Conservation (phyloP, 2,797 vertebrate species). For the Clarias laeviceps region DNA sequence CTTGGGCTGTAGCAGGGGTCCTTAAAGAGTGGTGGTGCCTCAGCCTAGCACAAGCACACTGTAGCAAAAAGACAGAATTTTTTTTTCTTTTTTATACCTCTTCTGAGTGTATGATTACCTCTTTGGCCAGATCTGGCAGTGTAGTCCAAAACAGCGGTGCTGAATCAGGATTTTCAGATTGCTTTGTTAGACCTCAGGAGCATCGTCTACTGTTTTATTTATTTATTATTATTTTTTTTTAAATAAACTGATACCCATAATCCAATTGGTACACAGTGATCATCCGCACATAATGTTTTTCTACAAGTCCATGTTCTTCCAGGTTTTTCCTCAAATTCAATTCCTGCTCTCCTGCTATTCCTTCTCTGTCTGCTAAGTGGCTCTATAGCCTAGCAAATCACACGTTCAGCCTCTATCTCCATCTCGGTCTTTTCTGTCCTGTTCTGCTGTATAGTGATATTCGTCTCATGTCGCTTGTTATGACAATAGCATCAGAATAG, state of each 20-base stretch:
- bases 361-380: conserved; percentile 76
- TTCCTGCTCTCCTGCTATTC: conserved; percentile 69
- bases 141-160: not conserved
- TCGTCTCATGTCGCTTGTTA: conserved; percentile 44
- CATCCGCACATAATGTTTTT: not conserved
- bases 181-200: not conserved
- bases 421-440: conserved; percentile 40
- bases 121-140: not conserved
- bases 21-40: not conserved
- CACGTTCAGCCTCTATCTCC: conserved; percentile 28
- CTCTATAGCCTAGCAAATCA: conserved; percentile 79
- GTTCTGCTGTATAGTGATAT: conserved; percentile 6
- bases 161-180: not conserved
- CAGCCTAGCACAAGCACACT: not conserved
- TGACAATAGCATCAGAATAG: conserved; percentile 38
- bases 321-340: not conserved
- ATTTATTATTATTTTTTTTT: not conserved
- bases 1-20: not conserved
- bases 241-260: not conserved
- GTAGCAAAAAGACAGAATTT: not conserved
- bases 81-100: not conserved
- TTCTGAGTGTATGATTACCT: not conserved
- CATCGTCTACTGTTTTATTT: not conserved
- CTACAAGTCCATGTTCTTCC: not conserved
- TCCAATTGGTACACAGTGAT: not conserved